Percentiles rank a stretch among this genome's conserved stretches.
Conservation (phyloP, 2,113 vertebrate species). For the Typhlomys cinereus region DNA sequence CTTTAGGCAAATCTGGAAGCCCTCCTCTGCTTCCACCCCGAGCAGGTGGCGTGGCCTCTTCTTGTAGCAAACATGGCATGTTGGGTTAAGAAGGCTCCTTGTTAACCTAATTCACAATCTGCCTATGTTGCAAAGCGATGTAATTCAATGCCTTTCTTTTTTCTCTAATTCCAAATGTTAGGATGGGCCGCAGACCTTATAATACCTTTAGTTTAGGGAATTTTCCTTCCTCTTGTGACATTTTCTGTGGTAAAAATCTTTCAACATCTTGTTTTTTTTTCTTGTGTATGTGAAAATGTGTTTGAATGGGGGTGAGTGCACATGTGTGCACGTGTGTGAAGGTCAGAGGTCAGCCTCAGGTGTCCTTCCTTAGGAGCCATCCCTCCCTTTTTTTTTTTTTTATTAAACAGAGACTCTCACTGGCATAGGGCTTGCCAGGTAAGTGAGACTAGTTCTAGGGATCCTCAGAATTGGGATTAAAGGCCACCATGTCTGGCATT, state of each 20-base stretch:
- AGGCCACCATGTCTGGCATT: background rate
- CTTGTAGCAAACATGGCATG: slow-evolving; percentile 10
- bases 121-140: slow-evolving; percentile 25
- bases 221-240: slow-evolving; percentile 62
- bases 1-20: slow-evolving; percentile 29
- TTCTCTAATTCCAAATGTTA: background rate
- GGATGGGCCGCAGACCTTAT: background rate
- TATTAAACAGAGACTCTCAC: background rate
- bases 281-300: too few relatives aligned
- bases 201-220: background rate
- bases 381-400: too few relatives aligned
- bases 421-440: background rate
- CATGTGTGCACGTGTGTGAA: too few relatives aligned
- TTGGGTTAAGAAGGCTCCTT: slow-evolving; percentile 2
- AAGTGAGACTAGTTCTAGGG: background rate
- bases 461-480: background rate
- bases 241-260: slow-evolving; percentile 33
- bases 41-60: background rate
- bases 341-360: background rate
- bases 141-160: slow-evolving; percentile 15
- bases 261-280: slow-evolving; percentile 31
- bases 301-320: background rate
- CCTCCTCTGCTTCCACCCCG: background rate
- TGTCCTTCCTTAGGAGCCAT: background rate
- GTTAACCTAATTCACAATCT: background rate